Percentiles rank a stretch among this genome's conserved stretches.
phyloP scores from a whole-genome alignment of 2,888 invertebrate genomes.

The Lasioglossum zephyrum region DNA sequence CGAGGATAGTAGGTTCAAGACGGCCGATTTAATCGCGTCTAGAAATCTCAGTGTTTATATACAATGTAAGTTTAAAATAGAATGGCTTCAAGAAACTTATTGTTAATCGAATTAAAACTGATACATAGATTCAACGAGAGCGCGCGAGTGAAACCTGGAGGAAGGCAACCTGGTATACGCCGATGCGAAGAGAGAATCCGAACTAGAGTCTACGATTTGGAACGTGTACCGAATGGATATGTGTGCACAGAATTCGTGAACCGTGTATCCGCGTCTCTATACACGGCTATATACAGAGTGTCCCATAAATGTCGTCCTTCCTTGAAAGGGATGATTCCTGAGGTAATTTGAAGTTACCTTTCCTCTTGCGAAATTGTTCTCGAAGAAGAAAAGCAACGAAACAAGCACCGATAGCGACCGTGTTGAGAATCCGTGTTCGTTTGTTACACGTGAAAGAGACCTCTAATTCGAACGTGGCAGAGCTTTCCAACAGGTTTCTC shows the following conservation, averaged over 20 bases:
- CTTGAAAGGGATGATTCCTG: too few relatives aligned
- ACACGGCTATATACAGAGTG: background rate
- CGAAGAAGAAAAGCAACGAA: too few relatives aligned
- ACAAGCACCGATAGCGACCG: too few relatives aligned
- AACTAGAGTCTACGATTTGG: background rate
- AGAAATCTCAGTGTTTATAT: background rate
- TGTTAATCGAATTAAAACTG: background rate
- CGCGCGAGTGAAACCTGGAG: background rate
- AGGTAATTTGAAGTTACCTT: too few relatives aligned
- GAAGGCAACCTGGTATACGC: background rate
- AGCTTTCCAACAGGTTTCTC: background rate
- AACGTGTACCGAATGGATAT: background rate
- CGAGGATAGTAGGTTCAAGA: background rate
- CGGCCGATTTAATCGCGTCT: conserved; percentile 28
- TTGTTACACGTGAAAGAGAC: background rate
- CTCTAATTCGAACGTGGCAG: background rate
- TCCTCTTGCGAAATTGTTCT: too few relatives aligned
- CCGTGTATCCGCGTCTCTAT: background rate
- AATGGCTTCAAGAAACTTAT: background rate
- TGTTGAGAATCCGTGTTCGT: too few relatives aligned
- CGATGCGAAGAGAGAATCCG: background rate
- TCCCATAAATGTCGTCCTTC: too few relatives aligned
- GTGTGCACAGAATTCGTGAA: background rate
- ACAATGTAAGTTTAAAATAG: background rate
- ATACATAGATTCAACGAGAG: background rate